A percentile compares a stretch with the other conserved stretches of the same genome.
Evolutionary conservation across 2,797 vertebrate species (phyloP).

Genomic region (Sciurus carolinensis): DNA sequence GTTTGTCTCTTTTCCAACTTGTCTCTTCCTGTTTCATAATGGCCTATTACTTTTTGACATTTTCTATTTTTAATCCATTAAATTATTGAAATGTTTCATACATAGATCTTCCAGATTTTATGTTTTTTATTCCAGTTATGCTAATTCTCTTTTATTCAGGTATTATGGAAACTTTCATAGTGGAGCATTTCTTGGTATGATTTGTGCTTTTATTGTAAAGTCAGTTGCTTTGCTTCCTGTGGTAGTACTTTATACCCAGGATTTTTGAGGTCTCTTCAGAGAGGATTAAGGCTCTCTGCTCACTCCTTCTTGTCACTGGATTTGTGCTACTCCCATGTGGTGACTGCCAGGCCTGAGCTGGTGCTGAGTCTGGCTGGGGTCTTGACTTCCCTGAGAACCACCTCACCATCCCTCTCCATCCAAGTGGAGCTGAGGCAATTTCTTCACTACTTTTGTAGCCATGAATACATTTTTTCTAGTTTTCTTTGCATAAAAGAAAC

Average conservation of each 20-base stretch:
- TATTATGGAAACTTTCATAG: background rate
- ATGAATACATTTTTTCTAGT: background rate
- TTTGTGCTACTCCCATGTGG: background rate
- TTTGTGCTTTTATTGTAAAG: slow-evolving; percentile 18
- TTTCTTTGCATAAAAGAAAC: background rate
- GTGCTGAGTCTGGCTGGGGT: background rate
- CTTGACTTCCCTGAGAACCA: background rate
- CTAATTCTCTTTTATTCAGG: background rate
- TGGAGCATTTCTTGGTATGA: background rate
- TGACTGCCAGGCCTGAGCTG: background rate
- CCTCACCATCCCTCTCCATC: background rate
- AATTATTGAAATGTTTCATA: background rate
- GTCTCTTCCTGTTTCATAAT: background rate
- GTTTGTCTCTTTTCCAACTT: slow-evolving; percentile 29
- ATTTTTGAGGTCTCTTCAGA: background rate
- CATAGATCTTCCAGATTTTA: background rate
- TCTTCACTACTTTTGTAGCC: background rate
- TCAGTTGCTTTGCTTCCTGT: background rate
- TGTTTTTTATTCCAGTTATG: background rate
- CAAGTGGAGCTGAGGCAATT: background rate
- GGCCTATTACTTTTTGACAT: background rate
- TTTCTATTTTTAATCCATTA: background rate
- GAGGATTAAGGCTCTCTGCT: background rate
- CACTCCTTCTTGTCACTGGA: background rate
- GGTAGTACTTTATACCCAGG: background rate